A percentile compares a stretch with the other conserved stretches of the same genome.
Conservation (phyloP, 1,140 invertebrate genomes). For the Macrostomum lignano region DNA sequence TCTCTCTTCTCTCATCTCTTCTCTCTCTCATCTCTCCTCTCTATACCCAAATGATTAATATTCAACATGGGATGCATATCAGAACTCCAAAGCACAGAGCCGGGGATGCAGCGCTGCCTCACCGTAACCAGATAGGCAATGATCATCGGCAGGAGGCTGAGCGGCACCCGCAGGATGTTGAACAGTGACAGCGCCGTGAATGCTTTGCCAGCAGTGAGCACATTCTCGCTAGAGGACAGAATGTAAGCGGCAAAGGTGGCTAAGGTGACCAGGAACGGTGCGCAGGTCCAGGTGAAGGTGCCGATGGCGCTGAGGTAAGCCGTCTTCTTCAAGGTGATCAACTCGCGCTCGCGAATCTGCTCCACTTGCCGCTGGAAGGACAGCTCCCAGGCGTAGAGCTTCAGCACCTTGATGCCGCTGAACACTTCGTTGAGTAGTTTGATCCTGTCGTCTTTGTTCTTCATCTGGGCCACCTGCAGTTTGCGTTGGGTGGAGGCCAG, state of each 20-base stretch:
- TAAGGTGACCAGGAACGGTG: slow-evolving; percentile 44
- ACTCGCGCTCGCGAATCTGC: slow-evolving; percentile 21
- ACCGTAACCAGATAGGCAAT: slow-evolving; percentile 15
- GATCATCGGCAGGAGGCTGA: not conserved
- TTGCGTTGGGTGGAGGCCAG: not conserved
- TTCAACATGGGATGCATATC: too few species aligned
- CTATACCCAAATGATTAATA: too few species aligned
- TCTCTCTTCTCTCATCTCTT: too few species aligned
- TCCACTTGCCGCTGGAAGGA: slow-evolving; percentile 29
- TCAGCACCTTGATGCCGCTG: slow-evolving; percentile 31
- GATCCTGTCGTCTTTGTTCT: slow-evolving; percentile 30
- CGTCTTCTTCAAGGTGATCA: slow-evolving; percentile 24
- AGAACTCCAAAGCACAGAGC: too few species aligned
- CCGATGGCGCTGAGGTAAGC: slow-evolving; percentile 39
- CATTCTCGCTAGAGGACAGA: slow-evolving; percentile 7
- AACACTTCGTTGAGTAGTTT: slow-evolving; percentile 28
- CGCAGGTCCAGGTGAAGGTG: slow-evolving; percentile 69
- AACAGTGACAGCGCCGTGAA: not conserved
- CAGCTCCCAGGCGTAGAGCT: slow-evolving; percentile 21
- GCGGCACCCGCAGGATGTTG: not conserved
- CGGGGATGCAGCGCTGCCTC: too few species aligned
- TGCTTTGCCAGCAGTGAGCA: not conserved
- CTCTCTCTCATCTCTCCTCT: too few species aligned
- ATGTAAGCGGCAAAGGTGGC: slow-evolving; percentile 19
- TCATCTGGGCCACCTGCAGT: slow-evolving; percentile 20